phyloP scores from a whole-genome alignment of 1,140 invertebrate species.

The Elysia chlorotica region DNA sequence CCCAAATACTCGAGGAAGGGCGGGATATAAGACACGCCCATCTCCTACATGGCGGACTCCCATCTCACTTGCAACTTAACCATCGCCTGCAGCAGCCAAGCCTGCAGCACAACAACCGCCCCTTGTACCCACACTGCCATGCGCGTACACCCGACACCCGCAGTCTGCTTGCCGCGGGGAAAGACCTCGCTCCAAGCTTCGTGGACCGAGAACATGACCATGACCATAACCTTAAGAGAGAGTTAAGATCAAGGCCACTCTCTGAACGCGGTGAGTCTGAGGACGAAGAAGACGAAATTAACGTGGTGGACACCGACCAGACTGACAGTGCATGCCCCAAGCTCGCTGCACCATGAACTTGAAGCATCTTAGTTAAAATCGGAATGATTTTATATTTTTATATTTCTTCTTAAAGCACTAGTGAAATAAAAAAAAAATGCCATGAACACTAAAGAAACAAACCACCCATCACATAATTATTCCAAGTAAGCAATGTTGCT shows the following conservation, averaged over 20 bases:
- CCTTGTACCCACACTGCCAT: not conserved
- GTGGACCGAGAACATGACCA: not conserved
- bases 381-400: no score
- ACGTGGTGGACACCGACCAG: conserved; percentile 45
- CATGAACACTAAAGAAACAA: no score
- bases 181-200: not conserved
- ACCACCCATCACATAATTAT: no score
- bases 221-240: not conserved
- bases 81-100: not conserved
- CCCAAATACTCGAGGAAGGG: no score
- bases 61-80: not conserved
- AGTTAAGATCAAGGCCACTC: conserved; percentile 10
- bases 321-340: conserved; percentile 1
- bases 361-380: no score
- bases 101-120: not conserved
- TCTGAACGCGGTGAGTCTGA: conserved; percentile 20
- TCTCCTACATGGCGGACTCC: not conserved
- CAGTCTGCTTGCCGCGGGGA: conserved; percentile 3
- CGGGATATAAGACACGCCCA: not conserved
- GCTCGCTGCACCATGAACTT: not conserved
- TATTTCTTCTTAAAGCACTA: no score
- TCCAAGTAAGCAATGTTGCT: no score
- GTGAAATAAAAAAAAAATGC: no score
- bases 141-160: not conserved
- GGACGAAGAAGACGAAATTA: conserved; percentile 43